These are phyloP conservation scores for Catotricha subobsoleta DNA, from an alignment of 2,888 invertebrate species.

Conservation along the genomic window DNA sequence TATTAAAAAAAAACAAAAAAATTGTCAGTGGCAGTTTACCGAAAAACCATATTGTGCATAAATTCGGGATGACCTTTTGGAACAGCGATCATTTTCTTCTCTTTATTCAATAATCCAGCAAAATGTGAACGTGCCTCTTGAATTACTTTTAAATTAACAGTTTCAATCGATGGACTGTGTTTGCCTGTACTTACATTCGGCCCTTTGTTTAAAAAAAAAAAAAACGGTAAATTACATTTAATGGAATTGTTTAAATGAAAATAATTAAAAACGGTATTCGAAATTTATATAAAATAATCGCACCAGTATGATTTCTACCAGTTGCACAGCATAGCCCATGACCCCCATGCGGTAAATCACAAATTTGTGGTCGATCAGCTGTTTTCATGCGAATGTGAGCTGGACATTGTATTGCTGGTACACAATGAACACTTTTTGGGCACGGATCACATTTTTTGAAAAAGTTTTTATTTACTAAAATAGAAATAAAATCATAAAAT, in stretches of 20 bases:
- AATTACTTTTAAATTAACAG: constrained; percentile 15
- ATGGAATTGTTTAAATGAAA: background rate
- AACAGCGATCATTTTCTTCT: constrained; percentile 17
- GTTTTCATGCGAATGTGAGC: constrained; percentile 34
- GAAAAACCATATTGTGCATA: constrained; percentile 23
- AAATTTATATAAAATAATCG: background rate
- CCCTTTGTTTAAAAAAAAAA: too few relatives aligned
- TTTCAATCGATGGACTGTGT: background rate
- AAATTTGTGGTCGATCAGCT: constrained; percentile 29
- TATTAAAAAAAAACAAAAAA: background rate
- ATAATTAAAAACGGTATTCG: background rate
- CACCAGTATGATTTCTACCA: constrained; percentile 37
- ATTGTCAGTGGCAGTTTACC: constrained; percentile 14
- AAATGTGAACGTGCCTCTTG: constrained; percentile 25
- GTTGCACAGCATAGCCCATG: constrained; percentile 45
- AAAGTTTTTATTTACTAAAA: constrained; percentile 1
- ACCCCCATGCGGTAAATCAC: constrained; percentile 32
- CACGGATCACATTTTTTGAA: constrained; percentile 27
- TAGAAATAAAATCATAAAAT: background rate
- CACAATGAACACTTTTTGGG: constrained; percentile 34
- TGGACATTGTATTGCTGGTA: constrained; percentile 46
- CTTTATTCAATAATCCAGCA: constrained; percentile 25
- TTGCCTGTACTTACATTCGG: too few relatives aligned
- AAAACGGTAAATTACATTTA: too few relatives aligned
- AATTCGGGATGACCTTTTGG: constrained; percentile 24